These are phyloP conservation scores for Myotis findleyi DNA, from an alignment of 2,797 vertebrate genomes.

Conservation along the genomic window DNA sequence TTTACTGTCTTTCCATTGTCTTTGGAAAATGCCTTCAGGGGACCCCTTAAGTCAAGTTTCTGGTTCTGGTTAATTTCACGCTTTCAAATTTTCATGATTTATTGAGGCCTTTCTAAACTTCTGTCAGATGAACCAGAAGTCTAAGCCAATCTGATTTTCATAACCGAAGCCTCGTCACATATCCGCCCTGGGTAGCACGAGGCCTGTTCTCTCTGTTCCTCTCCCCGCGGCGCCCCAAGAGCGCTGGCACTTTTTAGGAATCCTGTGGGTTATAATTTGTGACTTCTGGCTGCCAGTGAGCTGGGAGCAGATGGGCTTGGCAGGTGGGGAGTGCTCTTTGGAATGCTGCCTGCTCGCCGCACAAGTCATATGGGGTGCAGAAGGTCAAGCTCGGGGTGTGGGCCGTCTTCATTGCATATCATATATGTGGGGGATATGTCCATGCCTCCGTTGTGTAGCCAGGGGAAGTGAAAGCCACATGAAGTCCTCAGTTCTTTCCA, in stretches of 20 bases:
- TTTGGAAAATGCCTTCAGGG: conserved; percentile 19
- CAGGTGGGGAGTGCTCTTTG: conserved; percentile 13
- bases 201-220: neutral
- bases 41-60: neutral
- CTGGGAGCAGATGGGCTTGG: conserved; percentile 63
- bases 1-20: conserved; percentile 44
- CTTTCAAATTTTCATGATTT: neutral
- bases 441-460: neutral
- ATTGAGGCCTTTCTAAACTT: neutral
- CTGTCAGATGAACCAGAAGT: neutral
- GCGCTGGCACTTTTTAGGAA: conserved; percentile 46
- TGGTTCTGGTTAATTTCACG: conserved; percentile 29
- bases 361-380: neutral
- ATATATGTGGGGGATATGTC: neutral
- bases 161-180: fast-evolving
- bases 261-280: conserved; percentile 59
- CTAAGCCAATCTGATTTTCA: neutral
- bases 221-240: neutral
- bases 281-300: conserved; percentile 47
- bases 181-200: neutral
- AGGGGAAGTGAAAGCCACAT: neutral
- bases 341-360: neutral
- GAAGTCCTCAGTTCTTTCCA: neutral
- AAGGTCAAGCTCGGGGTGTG: conserved; percentile 47
- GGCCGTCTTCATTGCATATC: neutral